Base-by-base conservation (phyloP, 2,888 invertebrate species). In the Tipula confusa region DNA sequence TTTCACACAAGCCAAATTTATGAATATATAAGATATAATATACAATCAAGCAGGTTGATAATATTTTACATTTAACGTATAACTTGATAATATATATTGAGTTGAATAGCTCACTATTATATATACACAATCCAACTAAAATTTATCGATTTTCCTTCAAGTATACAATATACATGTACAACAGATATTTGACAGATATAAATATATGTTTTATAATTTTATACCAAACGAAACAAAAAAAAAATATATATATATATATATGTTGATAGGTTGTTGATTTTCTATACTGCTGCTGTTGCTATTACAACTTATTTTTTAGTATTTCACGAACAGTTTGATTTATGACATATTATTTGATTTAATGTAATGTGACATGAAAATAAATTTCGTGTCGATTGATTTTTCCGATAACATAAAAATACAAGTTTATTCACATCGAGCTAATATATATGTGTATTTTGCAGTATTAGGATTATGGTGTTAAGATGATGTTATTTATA, bases 331-430 rank as follows among this genome's bases (percentile, higher is more conserved):
- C 64, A 64, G 64, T 64, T 64, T 64, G 64, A 64, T 64, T 64
- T 64, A 64, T 64, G 64, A 64, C 64, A 64, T 64, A 24, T 64
- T 64, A 64, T 64, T 64, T 64, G 64, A 64, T 64, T 64, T 64
- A 64, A 64, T 64, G 64, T 64, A 64, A 64, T 64, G 64, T 64
- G 64, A 64, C 64, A 64, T 64, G 64, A 64, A 64, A 64, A 24
- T 64, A 64, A 64, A 64, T 64, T 64, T 64, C 24, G 24, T 64
- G 64, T 64, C 64, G 64, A 64, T 64, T 64, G 64, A 64, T 64
- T 64, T 64, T 64, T 43, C 9, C 64, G 64, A 64, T 64, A 64
- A 64, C 24, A 24, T 7, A 5, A 64, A 64, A 18, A 64, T 64
- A 64, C 64, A 64, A 64, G 64, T 24, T 64, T 64, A 64, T 64